Conservation (phyloP, 1,140 invertebrate species). For the Phthorimaea operculella region DNA sequence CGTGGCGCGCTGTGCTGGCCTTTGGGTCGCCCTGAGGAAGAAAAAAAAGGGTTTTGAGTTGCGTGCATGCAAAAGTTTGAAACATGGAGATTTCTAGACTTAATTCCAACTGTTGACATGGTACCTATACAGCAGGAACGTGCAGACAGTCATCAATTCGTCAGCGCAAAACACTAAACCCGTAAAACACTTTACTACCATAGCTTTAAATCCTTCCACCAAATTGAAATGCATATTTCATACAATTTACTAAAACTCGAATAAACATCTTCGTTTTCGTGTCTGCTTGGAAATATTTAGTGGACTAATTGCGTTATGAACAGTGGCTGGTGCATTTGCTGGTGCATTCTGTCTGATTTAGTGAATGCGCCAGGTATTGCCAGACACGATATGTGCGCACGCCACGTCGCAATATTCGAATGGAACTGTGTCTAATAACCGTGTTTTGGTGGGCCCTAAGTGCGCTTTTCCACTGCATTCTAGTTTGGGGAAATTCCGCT, state of each 20-base stretch:
- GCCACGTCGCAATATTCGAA: constrained; percentile 38
- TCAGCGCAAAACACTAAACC: too few species aligned
- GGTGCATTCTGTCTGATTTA: constrained; percentile 40
- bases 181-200: background rate
- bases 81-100: too few species aligned
- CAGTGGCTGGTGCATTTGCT: constrained; percentile 9
- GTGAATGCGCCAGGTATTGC: constrained; percentile 22
- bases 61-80: too few species aligned
- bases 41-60: too few species aligned
- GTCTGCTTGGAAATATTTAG: constrained; percentile 31
- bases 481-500: too few species aligned
- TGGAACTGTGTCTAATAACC: constrained; percentile 60
- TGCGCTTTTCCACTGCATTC: background rate
- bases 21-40: constrained; percentile 74
- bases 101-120: too few species aligned
- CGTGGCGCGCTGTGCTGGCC: constrained; percentile 89
- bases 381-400: constrained; percentile 56
- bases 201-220: background rate
- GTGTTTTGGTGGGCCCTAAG: constrained; percentile 35
- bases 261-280: constrained; percentile 20
- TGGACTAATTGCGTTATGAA: constrained; percentile 44
- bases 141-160: too few species aligned
- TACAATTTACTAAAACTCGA: background rate
- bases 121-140: too few species aligned
- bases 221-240: background rate